Base-by-base conservation (phyloP, 2,113 vertebrate species). In the Morone chrysops region DNA sequence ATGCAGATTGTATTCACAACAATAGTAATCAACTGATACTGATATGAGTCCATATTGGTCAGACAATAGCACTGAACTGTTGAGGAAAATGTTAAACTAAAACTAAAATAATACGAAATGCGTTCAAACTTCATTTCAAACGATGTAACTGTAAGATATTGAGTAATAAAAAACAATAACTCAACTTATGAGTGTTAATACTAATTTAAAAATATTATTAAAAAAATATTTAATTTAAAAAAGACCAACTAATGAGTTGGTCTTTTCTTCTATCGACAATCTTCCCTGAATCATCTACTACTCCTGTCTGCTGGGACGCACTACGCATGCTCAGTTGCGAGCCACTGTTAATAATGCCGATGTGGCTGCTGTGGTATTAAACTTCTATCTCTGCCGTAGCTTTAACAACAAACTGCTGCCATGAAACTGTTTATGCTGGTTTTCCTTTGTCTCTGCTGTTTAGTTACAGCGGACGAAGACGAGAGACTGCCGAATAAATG, bases 401-500 rank as follows among this genome's bases (percentile, higher is more conserved):
- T 22, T 77, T 36, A 51, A 4, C 0, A 14, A 2, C 12, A 25
- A 69, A 63, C 31, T 7, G 20, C n/a, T 8, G 59, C 1, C 17
- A 94, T 95, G 94, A 66, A 88, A 8, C 1, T 88, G 66, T 70
- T 70, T 4, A 1, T 48, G 0, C 3, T 94, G 8, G 25, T 48
- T 51, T 36, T 94, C 6, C 31, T 92, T 36, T 88, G 71, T 31
- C n/a, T 92, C 54, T 79, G 74, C 61, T 73, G 88, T 20, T 81
- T 86, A 13, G 75, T 82, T 20, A 8, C 71, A 5, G 94, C 94
- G 20, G 75, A 92, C 5, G 90, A 96, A 36, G 94, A 95, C 41
- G 94, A 96, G 76, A 94, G 96, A 18, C 90, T 97, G 72, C 96
- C 96, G 48, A 96, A 95, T 83, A 97, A 94, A 95, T 97, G 96